Conservation (phyloP, 2,113 vertebrate genomes). For the Ciconia stormi region DNA sequence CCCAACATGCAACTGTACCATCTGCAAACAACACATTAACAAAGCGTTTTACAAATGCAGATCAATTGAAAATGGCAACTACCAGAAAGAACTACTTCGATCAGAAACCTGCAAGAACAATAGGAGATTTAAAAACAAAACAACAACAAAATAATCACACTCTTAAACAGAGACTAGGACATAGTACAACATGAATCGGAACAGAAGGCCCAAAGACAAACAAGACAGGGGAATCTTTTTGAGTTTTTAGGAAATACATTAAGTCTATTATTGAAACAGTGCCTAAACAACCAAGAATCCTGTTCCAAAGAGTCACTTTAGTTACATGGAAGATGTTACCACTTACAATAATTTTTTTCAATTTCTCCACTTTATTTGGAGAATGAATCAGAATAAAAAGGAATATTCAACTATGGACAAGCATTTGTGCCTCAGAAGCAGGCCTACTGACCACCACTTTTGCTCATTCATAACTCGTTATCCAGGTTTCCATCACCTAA, state of each 20-base stretch:
- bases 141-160: not conserved
- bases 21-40: slow-evolving; percentile 68
- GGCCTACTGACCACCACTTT: not conserved
- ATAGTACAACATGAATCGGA: not conserved
- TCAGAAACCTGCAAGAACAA: not conserved
- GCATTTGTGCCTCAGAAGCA: not conserved
- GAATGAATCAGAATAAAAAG: not conserved
- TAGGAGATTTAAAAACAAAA: not conserved
- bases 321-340: not conserved
- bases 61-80: not conserved
- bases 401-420: not conserved
- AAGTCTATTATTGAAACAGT: not conserved
- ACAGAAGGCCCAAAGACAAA: not conserved
- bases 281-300: not conserved
- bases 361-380: not conserved
- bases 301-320: not conserved
- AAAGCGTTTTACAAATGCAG: not conserved
- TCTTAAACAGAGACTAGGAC: not conserved
- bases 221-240: not conserved
- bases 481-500: not conserved
- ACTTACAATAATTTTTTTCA: not conserved
- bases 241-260: not conserved
- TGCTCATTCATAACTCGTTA: not conserved
- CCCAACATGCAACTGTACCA: slow-evolving; percentile 99
- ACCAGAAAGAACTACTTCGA: not conserved